Conservation (phyloP, 1,140 invertebrate genomes). For the Lordiphosa clarofinis region DNA sequence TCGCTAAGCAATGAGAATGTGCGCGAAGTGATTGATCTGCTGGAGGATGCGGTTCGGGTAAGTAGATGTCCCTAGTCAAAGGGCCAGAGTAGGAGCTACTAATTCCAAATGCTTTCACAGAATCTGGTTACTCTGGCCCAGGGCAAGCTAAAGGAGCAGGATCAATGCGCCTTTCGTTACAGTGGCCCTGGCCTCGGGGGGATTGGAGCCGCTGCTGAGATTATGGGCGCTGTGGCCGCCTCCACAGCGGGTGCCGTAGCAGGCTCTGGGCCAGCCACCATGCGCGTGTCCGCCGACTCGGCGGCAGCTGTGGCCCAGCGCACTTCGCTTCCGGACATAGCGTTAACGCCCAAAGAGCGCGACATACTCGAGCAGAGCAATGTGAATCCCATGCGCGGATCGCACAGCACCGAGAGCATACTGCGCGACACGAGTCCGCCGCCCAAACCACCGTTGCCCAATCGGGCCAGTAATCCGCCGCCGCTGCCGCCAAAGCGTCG, state of each 20-base stretch:
- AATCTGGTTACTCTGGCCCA: conserved; percentile 84
- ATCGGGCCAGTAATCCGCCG: conserved; percentile 82
- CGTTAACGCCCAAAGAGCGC: conserved; percentile 84
- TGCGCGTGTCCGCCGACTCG: conserved; percentile 41
- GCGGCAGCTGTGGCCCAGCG: conserved; percentile 77
- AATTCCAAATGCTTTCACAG: conserved; percentile 61
- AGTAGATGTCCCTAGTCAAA: conserved; percentile 1
- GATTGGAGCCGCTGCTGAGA: conserved; percentile 61
- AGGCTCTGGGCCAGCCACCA: conserved; percentile 13
- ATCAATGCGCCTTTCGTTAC: conserved; percentile 63
- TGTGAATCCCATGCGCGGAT: conserved; percentile 82
- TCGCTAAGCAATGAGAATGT: conserved; percentile 87
- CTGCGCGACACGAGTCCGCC: conserved; percentile 84
- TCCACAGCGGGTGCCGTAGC: conserved; percentile 18
- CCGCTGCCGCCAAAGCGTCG: conserved; percentile 89
- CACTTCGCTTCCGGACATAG: conserved; percentile 87
- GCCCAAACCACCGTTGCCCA: conserved; percentile 92
- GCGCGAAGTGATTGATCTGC: conserved; percentile 87
- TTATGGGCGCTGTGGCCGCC: conserved; percentile 55
- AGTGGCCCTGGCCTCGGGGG: conserved; percentile 45
- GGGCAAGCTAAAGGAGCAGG: conserved; percentile 84
- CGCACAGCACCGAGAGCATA: conserved; percentile 87
- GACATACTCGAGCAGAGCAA: conserved; percentile 79
- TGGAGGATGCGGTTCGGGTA: conserved; percentile 90
- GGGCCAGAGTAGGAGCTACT: no score